Evolutionary conservation across 1,140 invertebrate species (phyloP), one percentile per base, ranked within the genome.

Genomic region (Drosophila ananassae): DNA sequence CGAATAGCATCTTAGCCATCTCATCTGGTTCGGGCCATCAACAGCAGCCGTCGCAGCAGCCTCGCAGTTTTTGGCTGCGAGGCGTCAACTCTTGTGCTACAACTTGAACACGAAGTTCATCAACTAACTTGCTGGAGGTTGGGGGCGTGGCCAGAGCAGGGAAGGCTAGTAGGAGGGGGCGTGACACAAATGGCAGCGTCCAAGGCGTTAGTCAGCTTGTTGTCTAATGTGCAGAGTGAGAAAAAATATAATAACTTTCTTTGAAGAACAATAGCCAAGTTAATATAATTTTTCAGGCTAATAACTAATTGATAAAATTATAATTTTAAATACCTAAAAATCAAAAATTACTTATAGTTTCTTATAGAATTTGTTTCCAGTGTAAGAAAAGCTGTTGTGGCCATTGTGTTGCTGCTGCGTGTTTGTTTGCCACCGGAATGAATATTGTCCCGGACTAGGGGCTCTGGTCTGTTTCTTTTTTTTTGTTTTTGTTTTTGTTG

Each of bases 71-170:
- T 77, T 77, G 73, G 74, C 74, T 77, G 74, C 74, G 74, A 89
- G 82, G 82, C 82, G 82, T 87, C 82, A 87, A 87, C 82, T 87
- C 82, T 89, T 87, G 82, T 87, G 82, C 82, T 83, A 87, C 83
- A 87, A 87, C 67, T 89, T 87, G 83, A 89, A 89, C 83, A 87
- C 83, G 84, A 87, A 87, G 83, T 87, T 87, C 83, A 87, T 87
- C 83, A 87, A 89, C 83, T 87, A 81, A 77, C 83, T 77, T 66
- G 51, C 61, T 41, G 22, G 21, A 28, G 51, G 44, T 44, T 17
- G 4, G 48, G 21, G 22, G 24, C 21, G 9, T 8, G 34, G 7
- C 6, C 0, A 30, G 37, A 4, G 28, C 9, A 22, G 21, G 13
- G 22, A 10, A 10, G n/a, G 37, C 12, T 41, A 0, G 46, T 0